Evolutionary conservation across 2,888 invertebrate species (phyloP), one percentile per base, ranked within the genome.

Genomic region (Sesia bembeciformis): DNA sequence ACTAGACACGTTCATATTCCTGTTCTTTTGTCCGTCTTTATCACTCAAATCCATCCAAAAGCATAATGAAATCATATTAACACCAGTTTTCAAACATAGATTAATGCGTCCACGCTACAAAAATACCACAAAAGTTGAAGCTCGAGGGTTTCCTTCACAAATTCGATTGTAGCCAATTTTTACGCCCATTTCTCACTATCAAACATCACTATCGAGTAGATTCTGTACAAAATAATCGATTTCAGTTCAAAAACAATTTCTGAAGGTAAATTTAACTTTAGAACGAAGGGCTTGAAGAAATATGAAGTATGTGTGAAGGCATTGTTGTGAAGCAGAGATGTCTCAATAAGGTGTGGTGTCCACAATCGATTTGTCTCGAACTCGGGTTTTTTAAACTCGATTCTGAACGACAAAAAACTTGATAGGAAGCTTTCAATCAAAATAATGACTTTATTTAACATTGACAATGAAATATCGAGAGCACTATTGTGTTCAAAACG

Each of bases 401-500:
- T 52, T 59, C 61, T 55, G 67, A 68, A 67, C 66, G 72, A 77
- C 75, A 74, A 77, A 77, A 74, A 74, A 70, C 62, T 56, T 62
- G 70, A 71, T 69, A 64, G 68, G 65, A 58, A 64, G 64, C 81
- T 70, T 72, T 89, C 87, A 83, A 89, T 89, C 88, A 88, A 86
- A 84, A 88, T 89, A 88, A 89, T 85, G 88, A 84, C 88, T 89
- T 86, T 88, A 89, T 89, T 89, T 87, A 81, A 85, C 76, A 78
- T 81, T 89, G 88, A 89, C 87, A 86, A 81, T 87, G 86, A 89
- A 78, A 88, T 87, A 89, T 88, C 65, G 82, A 78, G 65, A 64
- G 65, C 62, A 61, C 74, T 67, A 85, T 87, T 88, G 86, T 85
- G 66, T 74, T 69, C 65, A 53, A 58, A 58, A 60, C 52, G 60